Conservation (phyloP, 2,888 invertebrate species). For the Flabesymbios commensalis region DNA sequence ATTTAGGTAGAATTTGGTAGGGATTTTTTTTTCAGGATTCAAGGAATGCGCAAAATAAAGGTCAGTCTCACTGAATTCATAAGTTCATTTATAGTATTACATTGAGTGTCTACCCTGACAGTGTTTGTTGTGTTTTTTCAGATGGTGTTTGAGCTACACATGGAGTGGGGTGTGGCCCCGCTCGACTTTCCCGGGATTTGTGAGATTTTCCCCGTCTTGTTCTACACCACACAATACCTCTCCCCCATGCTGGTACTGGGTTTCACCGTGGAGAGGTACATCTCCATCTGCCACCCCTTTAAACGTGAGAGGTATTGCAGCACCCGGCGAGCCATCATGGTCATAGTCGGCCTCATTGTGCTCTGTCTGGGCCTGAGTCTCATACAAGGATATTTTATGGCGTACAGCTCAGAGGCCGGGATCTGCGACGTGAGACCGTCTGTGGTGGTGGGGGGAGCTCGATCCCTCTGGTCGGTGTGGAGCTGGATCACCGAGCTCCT, state of each 20-base stretch:
- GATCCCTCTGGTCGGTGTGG: conserved; percentile 54
- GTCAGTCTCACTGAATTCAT: no score
- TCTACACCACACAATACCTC: conserved; percentile 54
- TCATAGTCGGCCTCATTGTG: conserved; percentile 42
- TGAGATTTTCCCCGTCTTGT: conserved; percentile 53
- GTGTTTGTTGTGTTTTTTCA: no score
- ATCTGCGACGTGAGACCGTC: conserved; percentile 39
- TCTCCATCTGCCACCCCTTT: conserved; percentile 60
- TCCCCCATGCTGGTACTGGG: conserved; percentile 57
- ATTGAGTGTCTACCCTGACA: no score
- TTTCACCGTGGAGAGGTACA: conserved; percentile 60
- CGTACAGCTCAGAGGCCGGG: conserved; percentile 30
- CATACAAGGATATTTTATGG: conserved; percentile 58
- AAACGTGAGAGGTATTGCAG: conserved; percentile 54
- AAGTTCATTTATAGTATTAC: no score
- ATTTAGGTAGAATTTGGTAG: no score
- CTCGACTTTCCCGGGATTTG: conserved; percentile 51
- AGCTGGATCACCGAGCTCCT: conserved; percentile 54
- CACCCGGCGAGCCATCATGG: conserved; percentile 47
- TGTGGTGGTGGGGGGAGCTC: conserved; percentile 38
- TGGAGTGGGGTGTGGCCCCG: conserved; percentile 43
- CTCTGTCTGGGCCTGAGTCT: conserved; percentile 45
- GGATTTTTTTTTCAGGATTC: no score
- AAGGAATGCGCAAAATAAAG: no score
- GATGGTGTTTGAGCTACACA: conserved; percentile 50